These are phyloP conservation scores for Gnathonemus longibarbis DNA, from an alignment of 2,113 vertebrate species.

Conservation along the genomic window DNA sequence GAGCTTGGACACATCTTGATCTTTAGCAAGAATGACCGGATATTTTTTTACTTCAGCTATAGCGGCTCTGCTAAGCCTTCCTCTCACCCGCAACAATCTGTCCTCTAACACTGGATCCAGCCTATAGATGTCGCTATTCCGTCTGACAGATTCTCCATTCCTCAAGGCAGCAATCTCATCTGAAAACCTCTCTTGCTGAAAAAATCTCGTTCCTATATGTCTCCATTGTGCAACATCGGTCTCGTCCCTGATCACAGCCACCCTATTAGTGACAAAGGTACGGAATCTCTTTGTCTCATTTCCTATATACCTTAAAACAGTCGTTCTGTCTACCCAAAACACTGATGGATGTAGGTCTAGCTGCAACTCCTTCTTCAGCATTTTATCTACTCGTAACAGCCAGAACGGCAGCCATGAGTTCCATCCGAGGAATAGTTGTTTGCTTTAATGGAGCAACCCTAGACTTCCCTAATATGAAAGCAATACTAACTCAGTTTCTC, in stretches of 20 bases:
- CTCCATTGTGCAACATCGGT: too few relatives aligned
- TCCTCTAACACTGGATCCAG: neutral
- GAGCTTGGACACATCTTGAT: neutral
- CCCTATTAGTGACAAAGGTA: too few relatives aligned
- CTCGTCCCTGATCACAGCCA: too few relatives aligned
- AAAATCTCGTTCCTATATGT: neutral
- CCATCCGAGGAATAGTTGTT: neutral
- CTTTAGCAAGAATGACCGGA: neutral
- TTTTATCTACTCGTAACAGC: neutral
- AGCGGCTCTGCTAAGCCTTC: neutral
- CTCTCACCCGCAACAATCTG: neutral
- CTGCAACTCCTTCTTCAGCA: neutral
- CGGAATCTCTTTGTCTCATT: too few relatives aligned
- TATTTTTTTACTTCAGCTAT: slow-evolving; percentile 1
- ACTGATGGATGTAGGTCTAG: neutral
- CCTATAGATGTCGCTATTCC: neutral
- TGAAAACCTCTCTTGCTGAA: neutral
- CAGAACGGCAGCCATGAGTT: neutral
- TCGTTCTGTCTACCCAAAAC: neutral
- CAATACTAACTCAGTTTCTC: neutral
- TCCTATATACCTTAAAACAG: neutral
- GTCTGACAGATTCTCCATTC: neutral
- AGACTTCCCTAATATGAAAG: neutral
- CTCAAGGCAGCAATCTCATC: neutral
- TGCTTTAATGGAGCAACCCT: neutral